phyloP scores from a whole-genome alignment of 2,888 invertebrate genomes.

The Epistrophe eligans region DNA sequence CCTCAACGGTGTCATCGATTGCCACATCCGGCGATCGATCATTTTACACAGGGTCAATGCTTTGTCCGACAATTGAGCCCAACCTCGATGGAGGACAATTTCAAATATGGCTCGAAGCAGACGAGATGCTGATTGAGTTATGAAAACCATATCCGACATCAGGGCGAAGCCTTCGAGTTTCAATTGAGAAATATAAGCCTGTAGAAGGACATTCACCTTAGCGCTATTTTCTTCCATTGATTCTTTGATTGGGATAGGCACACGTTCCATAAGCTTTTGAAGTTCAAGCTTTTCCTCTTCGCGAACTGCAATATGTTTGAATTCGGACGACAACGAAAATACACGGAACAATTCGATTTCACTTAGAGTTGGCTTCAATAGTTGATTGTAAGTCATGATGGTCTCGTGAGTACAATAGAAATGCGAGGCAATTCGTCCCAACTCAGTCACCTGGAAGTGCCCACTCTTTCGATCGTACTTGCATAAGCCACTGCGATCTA shows the following conservation, averaged over 20 bases:
- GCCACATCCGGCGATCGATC: slow-evolving; percentile 99
- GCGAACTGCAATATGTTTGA: slow-evolving; percentile 95
- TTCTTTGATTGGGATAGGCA: slow-evolving; percentile 99
- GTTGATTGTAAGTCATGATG: slow-evolving; percentile 97
- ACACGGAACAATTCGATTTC: slow-evolving; percentile 99
- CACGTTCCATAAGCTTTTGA: slow-evolving; percentile 94
- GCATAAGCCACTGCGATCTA: slow-evolving; percentile 97
- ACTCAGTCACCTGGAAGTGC: slow-evolving; percentile 93
- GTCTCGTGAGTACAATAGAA: slow-evolving; percentile 99
- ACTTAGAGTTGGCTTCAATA: slow-evolving; percentile 97
- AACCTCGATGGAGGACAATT: slow-evolving; percentile 95
- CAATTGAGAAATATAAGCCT: slow-evolving; percentile 99
- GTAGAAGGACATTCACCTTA: slow-evolving; percentile 97
- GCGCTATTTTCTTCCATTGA: slow-evolving; percentile 98
- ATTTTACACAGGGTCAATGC: slow-evolving; percentile 98
- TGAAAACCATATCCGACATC: slow-evolving; percentile 99
- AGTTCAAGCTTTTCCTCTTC: slow-evolving; percentile 99
- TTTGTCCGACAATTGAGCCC: slow-evolving; percentile 99
- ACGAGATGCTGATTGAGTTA: slow-evolving; percentile 98
- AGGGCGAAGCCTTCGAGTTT: slow-evolving; percentile 99
- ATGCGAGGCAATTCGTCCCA: slow-evolving; percentile 98
- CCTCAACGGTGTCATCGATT: slow-evolving; percentile 98
- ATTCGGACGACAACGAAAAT: slow-evolving; percentile 99
- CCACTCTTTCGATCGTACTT: slow-evolving; percentile 98
- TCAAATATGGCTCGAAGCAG: slow-evolving; percentile 98